Conservation (phyloP, 2,888 invertebrate genomes). For the Ichneumon xanthorius region DNA sequence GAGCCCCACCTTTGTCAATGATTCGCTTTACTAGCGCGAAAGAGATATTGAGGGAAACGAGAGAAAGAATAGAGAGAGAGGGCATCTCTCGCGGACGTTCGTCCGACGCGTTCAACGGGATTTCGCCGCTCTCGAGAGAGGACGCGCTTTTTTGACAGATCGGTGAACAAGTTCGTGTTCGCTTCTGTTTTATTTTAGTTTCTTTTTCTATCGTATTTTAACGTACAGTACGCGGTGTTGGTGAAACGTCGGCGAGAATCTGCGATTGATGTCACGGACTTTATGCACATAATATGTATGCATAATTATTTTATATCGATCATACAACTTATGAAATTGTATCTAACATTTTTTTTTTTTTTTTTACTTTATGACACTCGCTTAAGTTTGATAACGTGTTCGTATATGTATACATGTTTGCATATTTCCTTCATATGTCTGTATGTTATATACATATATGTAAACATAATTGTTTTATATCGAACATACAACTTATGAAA, state of each 20-base stretch:
- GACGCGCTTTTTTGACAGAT: slow-evolving; percentile 41
- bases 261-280: not conserved
- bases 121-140: not conserved
- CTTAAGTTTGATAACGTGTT: too few relatives aligned
- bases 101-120: slow-evolving; percentile 10
- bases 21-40: slow-evolving; percentile 42
- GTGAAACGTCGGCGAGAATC: not conserved
- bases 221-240: not conserved
- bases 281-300: not conserved
- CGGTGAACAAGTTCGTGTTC: slow-evolving; percentile 14
- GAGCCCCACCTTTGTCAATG: slow-evolving; percentile 25
- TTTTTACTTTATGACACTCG: not conserved
- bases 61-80: not conserved
- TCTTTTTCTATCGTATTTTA: not conserved
- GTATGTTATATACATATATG: not conserved
- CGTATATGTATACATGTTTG: too few relatives aligned
- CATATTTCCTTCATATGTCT: not conserved
- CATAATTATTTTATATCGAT: not conserved
- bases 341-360: not conserved
- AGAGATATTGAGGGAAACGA: not conserved
- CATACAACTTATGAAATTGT: not conserved
- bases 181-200: not conserved
- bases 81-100: slow-evolving; percentile 4
- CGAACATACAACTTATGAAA: not conserved
- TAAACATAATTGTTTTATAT: not conserved